Evolutionary conservation across 2,113 vertebrate species (phyloP).

Genomic region (Chlamydotis undulata): DNA sequence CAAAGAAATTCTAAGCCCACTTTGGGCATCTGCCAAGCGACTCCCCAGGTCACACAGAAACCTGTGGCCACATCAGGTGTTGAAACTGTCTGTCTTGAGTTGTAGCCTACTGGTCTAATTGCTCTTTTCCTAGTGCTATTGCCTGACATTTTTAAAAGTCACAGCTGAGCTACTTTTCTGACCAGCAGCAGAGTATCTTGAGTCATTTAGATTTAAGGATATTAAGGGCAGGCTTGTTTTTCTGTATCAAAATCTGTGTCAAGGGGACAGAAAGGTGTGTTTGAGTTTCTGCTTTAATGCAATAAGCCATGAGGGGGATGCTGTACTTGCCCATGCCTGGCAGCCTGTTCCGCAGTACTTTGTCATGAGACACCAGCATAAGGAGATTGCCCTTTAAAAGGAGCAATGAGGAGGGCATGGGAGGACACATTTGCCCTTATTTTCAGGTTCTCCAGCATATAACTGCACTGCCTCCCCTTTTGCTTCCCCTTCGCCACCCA

Average conservation of each 20-base stretch:
- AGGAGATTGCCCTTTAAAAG: not conserved
- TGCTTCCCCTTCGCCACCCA: not conserved
- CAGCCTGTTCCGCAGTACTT: not conserved
- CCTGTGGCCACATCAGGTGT: not conserved
- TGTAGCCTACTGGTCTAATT: not conserved
- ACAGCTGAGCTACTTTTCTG: not conserved
- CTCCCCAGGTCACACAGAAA: not conserved
- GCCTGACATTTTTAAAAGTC: not conserved
- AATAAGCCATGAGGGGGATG: not conserved
- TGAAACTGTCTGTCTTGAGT: not conserved
- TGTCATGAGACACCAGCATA: not conserved
- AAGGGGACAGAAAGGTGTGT: not conserved
- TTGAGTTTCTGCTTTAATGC: not conserved
- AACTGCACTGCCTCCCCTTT: not conserved
- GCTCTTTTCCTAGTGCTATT: not conserved
- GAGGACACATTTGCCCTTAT: not conserved
- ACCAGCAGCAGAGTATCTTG: not conserved
- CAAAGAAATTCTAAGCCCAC: not conserved
- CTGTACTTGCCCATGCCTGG: not conserved
- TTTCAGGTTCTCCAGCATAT: not conserved
- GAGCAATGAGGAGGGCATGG: not conserved
- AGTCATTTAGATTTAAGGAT: not conserved
- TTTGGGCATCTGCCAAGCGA: not conserved
- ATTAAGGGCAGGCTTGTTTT: not conserved
- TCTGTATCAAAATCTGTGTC: not conserved